Percentiles rank a stretch among this genome's conserved stretches.
Evolutionary conservation across 2,797 vertebrate species (phyloP).

Genomic region (Halcyon badia): DNA sequence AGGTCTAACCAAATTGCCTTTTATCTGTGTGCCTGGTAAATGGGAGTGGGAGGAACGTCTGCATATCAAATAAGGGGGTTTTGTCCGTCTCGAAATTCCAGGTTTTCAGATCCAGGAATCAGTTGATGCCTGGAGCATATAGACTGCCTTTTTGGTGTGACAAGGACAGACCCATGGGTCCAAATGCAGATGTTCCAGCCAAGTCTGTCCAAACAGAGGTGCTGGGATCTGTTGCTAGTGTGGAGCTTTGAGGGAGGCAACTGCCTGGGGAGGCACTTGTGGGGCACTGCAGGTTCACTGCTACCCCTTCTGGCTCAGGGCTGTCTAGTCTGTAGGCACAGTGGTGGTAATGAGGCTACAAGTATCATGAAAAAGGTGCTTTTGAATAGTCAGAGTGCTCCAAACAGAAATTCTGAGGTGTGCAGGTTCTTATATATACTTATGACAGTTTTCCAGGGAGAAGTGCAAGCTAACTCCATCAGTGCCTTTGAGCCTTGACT

Average conservation of each 20-base stretch:
- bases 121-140: background rate
- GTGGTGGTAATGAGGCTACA: fast-evolving
- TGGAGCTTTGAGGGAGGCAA: background rate
- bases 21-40: constrained; percentile 22
- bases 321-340: background rate
- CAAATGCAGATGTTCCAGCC: background rate
- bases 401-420: background rate
- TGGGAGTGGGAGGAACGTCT: constrained; percentile 27
- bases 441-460: constrained; percentile 68
- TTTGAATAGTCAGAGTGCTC: background rate
- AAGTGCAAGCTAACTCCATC: constrained; percentile 77
- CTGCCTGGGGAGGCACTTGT: background rate
- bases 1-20: constrained; percentile 51
- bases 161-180: background rate
- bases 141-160: constrained; percentile 6
- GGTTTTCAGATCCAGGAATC: constrained; percentile 40
- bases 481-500: constrained; percentile 81
- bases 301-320: background rate
- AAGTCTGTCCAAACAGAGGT: background rate
- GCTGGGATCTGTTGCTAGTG: background rate
- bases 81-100: constrained; percentile 26
- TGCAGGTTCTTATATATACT: constrained; percentile 56
- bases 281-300: background rate
- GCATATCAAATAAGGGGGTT: constrained; percentile 42
- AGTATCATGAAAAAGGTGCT: background rate